Evolutionary conservation across 2,888 invertebrate genomes (phyloP).

Genomic region (Scaptomyza flava): DNA sequence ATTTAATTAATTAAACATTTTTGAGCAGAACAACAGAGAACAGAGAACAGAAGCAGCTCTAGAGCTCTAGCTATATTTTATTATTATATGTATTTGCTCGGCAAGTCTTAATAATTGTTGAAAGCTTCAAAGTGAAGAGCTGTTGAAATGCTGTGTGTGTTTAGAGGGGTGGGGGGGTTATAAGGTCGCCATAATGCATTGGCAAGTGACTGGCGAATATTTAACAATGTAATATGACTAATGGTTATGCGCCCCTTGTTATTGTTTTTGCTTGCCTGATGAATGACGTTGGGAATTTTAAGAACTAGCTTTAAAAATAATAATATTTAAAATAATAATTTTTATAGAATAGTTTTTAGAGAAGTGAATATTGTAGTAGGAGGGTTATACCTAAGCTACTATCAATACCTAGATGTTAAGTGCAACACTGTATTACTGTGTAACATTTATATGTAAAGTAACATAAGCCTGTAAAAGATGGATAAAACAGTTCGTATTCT

Average conservation of each 20-base stretch:
- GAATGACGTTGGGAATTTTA: constrained; percentile 6
- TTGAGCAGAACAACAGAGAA: constrained; percentile 51
- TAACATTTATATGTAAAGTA: too few relatives aligned
- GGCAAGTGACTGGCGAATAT: constrained; percentile 59
- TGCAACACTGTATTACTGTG: too few relatives aligned
- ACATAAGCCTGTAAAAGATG: too few relatives aligned
- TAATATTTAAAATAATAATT: background rate
- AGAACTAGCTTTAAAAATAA: constrained; percentile 19
- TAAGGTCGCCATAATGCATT: constrained; percentile 58
- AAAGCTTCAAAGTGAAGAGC: constrained; percentile 2
- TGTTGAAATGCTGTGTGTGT: too few relatives aligned
- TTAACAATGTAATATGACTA: constrained; percentile 45
- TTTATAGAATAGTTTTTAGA: background rate
- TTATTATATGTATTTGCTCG: constrained; percentile 58
- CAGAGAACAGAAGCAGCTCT: constrained; percentile 20
- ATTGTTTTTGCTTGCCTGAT: background rate
- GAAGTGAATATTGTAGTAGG: too few relatives aligned
- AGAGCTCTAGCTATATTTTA: constrained; percentile 63
- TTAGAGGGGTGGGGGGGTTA: background rate
- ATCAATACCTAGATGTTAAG: too few relatives aligned
- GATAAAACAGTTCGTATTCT: too few relatives aligned
- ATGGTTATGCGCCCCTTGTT: constrained; percentile 35
- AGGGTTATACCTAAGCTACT: too few relatives aligned
- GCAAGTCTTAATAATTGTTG: constrained; percentile 64
- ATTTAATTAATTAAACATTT: constrained; percentile 81